A percentile compares a stretch with the other conserved stretches of the same genome.
Conservation (phyloP, 2,888 invertebrate genomes). For the Dasysyrphus tricinctus region DNA sequence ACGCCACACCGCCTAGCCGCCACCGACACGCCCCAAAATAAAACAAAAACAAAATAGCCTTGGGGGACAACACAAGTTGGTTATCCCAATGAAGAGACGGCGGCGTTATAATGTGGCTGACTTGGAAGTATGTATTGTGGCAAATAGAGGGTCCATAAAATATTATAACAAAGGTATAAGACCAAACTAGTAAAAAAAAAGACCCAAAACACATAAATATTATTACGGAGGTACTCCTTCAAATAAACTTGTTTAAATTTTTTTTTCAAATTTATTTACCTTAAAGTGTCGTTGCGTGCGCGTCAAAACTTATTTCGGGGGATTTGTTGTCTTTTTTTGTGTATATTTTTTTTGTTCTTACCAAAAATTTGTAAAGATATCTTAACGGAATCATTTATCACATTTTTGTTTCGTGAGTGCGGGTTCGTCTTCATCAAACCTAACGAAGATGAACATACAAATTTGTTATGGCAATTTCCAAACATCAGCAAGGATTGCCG, state of each 20-base stretch:
- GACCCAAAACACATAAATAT: constrained; percentile 19
- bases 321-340: neutral
- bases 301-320: constrained; percentile 51
- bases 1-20: constrained; percentile 14
- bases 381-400: constrained; percentile 66
- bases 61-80: constrained; percentile 62
- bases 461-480: constrained; percentile 67
- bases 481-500: constrained; percentile 50
- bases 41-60: constrained; percentile 55
- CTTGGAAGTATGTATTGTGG: neutral
- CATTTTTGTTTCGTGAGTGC: constrained; percentile 61
- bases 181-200: neutral
- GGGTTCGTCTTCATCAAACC: constrained; percentile 44
- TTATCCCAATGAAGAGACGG: constrained; percentile 22
- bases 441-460: constrained; percentile 46
- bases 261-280: constrained; percentile 39
- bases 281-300: constrained; percentile 73
- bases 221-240: constrained; percentile 45
- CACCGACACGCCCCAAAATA: constrained; percentile 64
- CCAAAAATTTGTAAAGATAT: constrained; percentile 65
- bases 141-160: constrained; percentile 8
- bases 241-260: constrained; percentile 72
- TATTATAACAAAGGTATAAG: constrained; percentile 19
- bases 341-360: neutral
- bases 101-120: neutral